These are phyloP conservation scores for Probaryconus sp. DNA, from an alignment of 1,140 invertebrate species.

Conservation along the genomic window DNA sequence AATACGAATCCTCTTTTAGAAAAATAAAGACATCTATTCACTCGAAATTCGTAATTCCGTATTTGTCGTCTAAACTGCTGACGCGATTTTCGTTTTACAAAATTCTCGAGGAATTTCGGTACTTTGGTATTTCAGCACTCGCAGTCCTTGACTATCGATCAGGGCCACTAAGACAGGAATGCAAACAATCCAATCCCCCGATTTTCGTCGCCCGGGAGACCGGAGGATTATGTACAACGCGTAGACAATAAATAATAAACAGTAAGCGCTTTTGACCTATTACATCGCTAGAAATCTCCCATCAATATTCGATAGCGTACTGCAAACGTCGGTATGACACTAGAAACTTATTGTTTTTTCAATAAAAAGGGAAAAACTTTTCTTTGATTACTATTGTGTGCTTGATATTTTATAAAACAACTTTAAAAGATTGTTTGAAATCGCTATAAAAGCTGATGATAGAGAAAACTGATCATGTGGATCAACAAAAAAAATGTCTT, in stretches of 20 bases:
- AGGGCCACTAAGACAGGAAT: conserved; percentile 45
- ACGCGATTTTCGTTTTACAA: conserved; percentile 15
- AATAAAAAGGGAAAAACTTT: too few species aligned
- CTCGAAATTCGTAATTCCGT: conserved; percentile 40
- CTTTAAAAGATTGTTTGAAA: too few species aligned
- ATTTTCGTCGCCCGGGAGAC: conserved; percentile 9
- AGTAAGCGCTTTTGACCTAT: conserved; percentile 47
- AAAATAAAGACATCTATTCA: conserved; percentile 61
- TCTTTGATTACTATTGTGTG: too few species aligned
- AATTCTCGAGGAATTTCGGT: conserved; percentile 14
- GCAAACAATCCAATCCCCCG: conserved; percentile 26
- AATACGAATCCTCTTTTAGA: conserved; percentile 53
- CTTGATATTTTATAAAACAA: too few species aligned
- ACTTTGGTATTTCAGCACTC: conserved; percentile 50
- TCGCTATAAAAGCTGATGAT: too few species aligned
- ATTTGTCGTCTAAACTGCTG: conserved; percentile 26
- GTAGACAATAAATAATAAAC: conserved; percentile 50
- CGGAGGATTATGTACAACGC: conserved; percentile 50
- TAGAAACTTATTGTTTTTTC: too few species aligned
- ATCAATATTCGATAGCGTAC: not conserved
- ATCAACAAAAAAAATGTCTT: too few species aligned
- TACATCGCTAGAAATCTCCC: conserved; percentile 20
- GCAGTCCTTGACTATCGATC: conserved; percentile 52
- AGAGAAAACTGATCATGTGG: too few species aligned
- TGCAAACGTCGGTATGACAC: too few species aligned